Evolutionary conservation across 2,797 vertebrate genomes (phyloP).

Genomic region (Gallinago nigripennis): DNA sequence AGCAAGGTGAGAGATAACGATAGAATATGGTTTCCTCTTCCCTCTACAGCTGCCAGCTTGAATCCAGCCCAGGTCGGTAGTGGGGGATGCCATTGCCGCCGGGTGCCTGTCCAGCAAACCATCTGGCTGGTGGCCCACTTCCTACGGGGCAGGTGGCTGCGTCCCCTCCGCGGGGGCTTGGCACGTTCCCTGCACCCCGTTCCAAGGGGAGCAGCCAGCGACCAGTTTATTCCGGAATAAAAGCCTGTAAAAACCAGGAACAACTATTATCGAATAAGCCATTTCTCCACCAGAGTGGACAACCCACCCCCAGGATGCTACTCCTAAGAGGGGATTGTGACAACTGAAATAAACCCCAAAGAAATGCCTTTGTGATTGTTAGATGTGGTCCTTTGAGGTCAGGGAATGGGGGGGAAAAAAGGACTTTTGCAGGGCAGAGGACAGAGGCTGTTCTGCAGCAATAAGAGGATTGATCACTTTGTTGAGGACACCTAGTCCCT

Average conservation of each 20-base stretch:
- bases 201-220: not conserved
- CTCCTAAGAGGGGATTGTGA: not conserved
- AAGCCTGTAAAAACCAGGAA: not conserved
- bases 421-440: not conserved
- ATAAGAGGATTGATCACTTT: not conserved
- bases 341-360: not conserved
- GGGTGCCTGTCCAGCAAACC: constrained; percentile 5
- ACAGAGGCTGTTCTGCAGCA: not conserved
- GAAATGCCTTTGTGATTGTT: not conserved
- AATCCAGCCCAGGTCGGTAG: constrained; percentile 37
- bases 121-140: constrained; percentile 6
- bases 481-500: not conserved
- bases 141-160: constrained; percentile 42
- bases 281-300: not conserved
- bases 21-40: constrained; percentile 61
- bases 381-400: not conserved
- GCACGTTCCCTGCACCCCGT: not conserved
- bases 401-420: not conserved
- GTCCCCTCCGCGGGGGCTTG: not conserved
- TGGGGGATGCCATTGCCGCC: not conserved
- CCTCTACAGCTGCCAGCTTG: constrained; percentile 43
- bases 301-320: not conserved
- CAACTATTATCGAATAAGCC: not conserved
- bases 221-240: not conserved
- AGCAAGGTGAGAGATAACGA: constrained; percentile 57